Evolutionary conservation across 2,113 vertebrate genomes (phyloP).

Genomic region (Crotophaga sulcirostris): DNA sequence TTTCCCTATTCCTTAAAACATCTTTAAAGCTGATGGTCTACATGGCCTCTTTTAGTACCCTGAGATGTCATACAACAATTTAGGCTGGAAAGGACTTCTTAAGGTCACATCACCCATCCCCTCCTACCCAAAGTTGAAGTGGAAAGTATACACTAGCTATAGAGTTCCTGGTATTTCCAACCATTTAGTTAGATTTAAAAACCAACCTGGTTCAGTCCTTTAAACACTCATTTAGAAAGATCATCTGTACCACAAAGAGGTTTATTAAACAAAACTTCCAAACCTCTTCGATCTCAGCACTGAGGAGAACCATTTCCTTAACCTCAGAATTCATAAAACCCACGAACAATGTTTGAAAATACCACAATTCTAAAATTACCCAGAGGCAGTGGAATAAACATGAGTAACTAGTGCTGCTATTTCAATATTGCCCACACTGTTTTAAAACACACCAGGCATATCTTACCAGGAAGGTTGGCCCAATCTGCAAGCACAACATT

Average conservation of each 20-base stretch:
- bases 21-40: not conserved
- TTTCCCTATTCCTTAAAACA: not conserved
- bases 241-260: not conserved
- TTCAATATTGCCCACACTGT: not conserved
- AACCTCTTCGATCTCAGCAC: not conserved
- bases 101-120: not conserved
- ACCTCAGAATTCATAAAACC: not conserved
- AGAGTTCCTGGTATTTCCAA: not conserved
- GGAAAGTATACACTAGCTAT: not conserved
- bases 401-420: not conserved
- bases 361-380: not conserved
- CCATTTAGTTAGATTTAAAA: not conserved
- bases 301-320: not conserved
- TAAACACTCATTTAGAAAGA: not conserved
- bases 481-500: not conserved
- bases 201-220: not conserved
- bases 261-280: not conserved
- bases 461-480: not conserved
- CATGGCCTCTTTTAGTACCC: not conserved
- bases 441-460: not conserved
- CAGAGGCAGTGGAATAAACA: not conserved
- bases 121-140: not conserved
- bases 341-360: constrained; percentile 1
- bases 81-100: not conserved
- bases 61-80: not conserved